phyloP scores from a whole-genome alignment of 2,888 invertebrate species.

The Drosophila demipolita region DNA sequence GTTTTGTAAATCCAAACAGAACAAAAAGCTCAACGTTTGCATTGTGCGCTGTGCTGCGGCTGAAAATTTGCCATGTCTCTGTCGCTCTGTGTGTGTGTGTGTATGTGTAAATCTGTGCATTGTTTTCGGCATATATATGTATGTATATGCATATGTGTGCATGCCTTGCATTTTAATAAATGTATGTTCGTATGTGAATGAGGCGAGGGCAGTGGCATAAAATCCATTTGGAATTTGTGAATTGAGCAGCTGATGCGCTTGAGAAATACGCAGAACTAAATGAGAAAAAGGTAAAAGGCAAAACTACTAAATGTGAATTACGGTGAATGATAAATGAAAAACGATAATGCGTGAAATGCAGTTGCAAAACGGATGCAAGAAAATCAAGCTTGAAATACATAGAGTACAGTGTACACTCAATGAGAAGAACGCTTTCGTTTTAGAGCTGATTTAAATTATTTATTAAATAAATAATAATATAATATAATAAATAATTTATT shows the following conservation, averaged over 20 bases:
- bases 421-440: background rate
- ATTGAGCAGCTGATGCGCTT: constrained; percentile 26
- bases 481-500: too few relatives aligned
- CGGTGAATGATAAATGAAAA: constrained; percentile 15
- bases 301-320: constrained; percentile 7
- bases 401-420: background rate
- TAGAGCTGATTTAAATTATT: background rate
- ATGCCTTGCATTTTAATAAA: constrained; percentile 31
- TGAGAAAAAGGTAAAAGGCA: constrained; percentile 4
- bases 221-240: constrained; percentile 34
- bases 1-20: constrained; percentile 60
- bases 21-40: constrained; percentile 53
- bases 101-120: constrained; percentile 34
- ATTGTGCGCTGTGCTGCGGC: constrained; percentile 35
- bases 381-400: background rate
- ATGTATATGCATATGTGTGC: constrained; percentile 11
- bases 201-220: constrained; percentile 25
- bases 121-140: constrained; percentile 53
- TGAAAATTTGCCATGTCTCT: constrained; percentile 50
- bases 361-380: background rate
- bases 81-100: constrained; percentile 1
- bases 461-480: background rate
- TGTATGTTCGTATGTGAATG: constrained; percentile 12
- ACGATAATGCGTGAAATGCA: constrained; percentile 1
- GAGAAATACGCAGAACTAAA: constrained; percentile 23